A percentile compares a stretch with the other conserved stretches of the same genome.
phyloP scores from a whole-genome alignment of 2,797 vertebrate genomes.

The Micrastur ruficollis region DNA sequence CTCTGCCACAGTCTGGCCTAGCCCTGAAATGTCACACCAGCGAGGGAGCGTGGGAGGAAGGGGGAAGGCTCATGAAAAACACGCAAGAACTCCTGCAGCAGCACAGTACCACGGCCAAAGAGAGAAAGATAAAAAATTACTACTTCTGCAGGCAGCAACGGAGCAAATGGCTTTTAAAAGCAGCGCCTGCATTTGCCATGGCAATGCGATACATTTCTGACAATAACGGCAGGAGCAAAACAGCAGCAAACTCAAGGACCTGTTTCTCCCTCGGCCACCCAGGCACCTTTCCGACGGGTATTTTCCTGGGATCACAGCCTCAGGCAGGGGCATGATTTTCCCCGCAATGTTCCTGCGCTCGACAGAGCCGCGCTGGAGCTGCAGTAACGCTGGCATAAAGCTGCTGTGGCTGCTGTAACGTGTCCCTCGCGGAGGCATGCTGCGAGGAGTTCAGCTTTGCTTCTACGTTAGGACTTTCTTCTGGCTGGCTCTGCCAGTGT shows the following conservation, averaged over 20 bases:
- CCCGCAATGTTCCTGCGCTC: background rate
- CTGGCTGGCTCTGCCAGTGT: background rate
- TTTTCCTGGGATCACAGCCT: background rate
- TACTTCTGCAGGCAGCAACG: background rate
- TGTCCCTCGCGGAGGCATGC: background rate
- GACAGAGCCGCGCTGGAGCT: background rate
- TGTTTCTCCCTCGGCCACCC: background rate
- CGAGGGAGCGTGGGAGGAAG: background rate
- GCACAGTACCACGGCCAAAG: background rate
- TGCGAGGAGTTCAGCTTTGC: background rate
- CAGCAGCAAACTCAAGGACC: background rate
- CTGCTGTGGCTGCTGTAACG: background rate
- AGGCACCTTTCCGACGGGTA: background rate
- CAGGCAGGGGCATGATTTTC: background rate
- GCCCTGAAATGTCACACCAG: background rate
- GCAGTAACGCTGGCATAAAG: background rate
- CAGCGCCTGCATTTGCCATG: background rate
- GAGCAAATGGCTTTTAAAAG: background rate
- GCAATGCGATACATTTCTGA: fast-evolving
- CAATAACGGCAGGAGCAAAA: fast-evolving
- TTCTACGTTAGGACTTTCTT: background rate
- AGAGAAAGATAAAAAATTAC: background rate
- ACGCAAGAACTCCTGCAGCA: background rate
- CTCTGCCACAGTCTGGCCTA: background rate
- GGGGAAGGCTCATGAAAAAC: no score